phyloP scores from a whole-genome alignment of 1,140 invertebrate species.

The Hycleus cichorii region DNA sequence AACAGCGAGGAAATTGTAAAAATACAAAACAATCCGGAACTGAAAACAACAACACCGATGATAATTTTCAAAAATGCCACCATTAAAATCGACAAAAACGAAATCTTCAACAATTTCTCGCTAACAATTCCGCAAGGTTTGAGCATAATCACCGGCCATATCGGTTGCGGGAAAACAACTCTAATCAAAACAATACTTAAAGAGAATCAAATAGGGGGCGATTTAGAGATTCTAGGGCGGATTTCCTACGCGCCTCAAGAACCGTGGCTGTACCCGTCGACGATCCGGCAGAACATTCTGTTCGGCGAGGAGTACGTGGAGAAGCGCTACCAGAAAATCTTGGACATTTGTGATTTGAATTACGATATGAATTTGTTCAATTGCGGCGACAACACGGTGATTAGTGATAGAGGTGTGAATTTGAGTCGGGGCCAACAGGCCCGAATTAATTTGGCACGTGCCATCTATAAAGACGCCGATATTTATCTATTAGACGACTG shows the following conservation, averaged over 20 bases:
- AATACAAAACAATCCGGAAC: background rate
- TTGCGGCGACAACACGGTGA: constrained; percentile 65
- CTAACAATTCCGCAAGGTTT: constrained; percentile 48
- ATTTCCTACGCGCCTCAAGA: constrained; percentile 57
- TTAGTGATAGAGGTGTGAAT: constrained; percentile 75
- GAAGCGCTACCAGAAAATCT: constrained; percentile 49
- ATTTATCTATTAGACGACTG: constrained; percentile 82
- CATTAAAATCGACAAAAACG: constrained; percentile 24
- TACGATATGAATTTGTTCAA: constrained; percentile 63
- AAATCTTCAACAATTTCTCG: constrained; percentile 53
- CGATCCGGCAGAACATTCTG: constrained; percentile 53
- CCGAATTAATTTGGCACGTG: constrained; percentile 74
- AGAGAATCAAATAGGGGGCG: constrained; percentile 55
- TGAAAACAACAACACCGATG: constrained; percentile 3
- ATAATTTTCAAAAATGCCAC: constrained; percentile 17
- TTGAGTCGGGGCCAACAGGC: constrained; percentile 88
- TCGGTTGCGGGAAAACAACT: constrained; percentile 69
- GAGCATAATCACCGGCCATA: constrained; percentile 58
- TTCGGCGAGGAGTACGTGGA: constrained; percentile 46
- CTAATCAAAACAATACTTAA: constrained; percentile 70
- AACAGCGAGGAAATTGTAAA: constrained; percentile 10
- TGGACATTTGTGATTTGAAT: constrained; percentile 53
- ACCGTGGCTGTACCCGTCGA: constrained; percentile 51
- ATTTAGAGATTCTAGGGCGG: constrained; percentile 39
- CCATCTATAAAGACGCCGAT: constrained; percentile 69